phyloP scores from a whole-genome alignment of 2,888 invertebrate species.

The Drosophila niveifrons region DNA sequence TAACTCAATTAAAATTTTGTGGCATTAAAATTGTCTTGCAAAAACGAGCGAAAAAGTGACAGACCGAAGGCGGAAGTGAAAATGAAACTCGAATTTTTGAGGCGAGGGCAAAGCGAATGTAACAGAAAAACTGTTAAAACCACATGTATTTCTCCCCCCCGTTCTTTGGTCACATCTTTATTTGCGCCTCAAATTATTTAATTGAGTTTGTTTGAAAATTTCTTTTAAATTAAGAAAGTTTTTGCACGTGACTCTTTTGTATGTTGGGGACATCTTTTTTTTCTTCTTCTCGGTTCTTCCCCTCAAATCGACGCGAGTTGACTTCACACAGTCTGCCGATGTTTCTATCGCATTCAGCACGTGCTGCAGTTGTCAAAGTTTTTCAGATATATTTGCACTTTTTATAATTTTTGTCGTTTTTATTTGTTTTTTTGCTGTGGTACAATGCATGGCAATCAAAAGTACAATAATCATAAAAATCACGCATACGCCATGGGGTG shows the following conservation, averaged over 20 bases:
- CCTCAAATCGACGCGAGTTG: not conserved
- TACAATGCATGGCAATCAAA: constrained; percentile 47
- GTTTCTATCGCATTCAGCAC: constrained; percentile 41
- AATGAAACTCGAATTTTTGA: not conserved
- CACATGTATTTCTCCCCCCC: constrained; percentile 34
- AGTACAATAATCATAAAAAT: constrained; percentile 59
- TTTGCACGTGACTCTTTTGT: constrained; percentile 72
- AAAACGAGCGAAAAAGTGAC: constrained; percentile 39
- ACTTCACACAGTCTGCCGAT: constrained; percentile 5
- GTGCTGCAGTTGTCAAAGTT: constrained; percentile 64
- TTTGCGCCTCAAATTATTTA: constrained; percentile 77
- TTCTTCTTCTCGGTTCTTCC: constrained; percentile 27
- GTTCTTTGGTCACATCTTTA: constrained; percentile 61
- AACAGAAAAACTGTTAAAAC: constrained; percentile 45
- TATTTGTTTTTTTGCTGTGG: constrained; percentile 10
- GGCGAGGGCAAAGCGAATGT: not conserved
- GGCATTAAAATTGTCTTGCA: constrained; percentile 69
- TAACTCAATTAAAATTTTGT: constrained; percentile 80
- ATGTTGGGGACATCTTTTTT: constrained; percentile 38
- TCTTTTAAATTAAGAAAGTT: constrained; percentile 81
- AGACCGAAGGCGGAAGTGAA: constrained; percentile 5
- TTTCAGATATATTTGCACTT: constrained; percentile 7
- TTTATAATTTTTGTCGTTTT: constrained; percentile 21
- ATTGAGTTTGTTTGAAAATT: constrained; percentile 81
- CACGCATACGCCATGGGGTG: constrained; percentile 45